Evolutionary conservation across 2,888 invertebrate genomes (phyloP).

Genomic region (Melinaea marsaeus): DNA sequence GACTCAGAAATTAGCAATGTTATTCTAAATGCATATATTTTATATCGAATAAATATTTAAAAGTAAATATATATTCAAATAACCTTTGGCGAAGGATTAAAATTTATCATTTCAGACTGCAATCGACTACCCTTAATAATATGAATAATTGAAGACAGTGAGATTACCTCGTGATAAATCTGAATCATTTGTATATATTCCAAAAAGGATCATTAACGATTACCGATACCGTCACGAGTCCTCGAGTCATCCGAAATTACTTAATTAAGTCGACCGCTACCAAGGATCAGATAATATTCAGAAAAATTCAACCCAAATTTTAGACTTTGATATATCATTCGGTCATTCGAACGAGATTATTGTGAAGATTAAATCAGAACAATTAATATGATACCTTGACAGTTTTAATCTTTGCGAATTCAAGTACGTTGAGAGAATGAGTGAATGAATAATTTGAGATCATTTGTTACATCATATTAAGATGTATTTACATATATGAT

Average conservation of each 20-base stretch:
- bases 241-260: conserved; percentile 42
- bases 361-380: conserved; percentile 50
- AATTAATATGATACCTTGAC: conserved; percentile 56
- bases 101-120: background rate
- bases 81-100: background rate
- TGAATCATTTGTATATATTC: conserved; percentile 26
- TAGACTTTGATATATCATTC: conserved; percentile 70
- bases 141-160: conserved; percentile 19
- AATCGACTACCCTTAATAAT: background rate
- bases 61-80: background rate
- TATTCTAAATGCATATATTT: too few species aligned
- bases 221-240: conserved; percentile 22
- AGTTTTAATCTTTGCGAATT: conserved; percentile 52
- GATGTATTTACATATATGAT: too few species aligned
- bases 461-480: background rate
- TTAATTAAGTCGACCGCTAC: conserved; percentile 47
- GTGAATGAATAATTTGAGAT: conserved; percentile 6
- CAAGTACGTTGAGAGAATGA: conserved; percentile 23
- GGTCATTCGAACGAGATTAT: conserved; percentile 38
- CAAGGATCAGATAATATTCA: conserved; percentile 43
- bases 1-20: conserved; percentile 1
- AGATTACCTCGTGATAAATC: conserved; percentile 30
- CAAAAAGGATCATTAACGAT: conserved; percentile 28
- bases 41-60: too few species aligned
- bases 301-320: conserved; percentile 63